These are phyloP conservation scores for Notarius quadriscutis DNA, from an alignment of 2,113 vertebrate species.

Conservation along the genomic window DNA sequence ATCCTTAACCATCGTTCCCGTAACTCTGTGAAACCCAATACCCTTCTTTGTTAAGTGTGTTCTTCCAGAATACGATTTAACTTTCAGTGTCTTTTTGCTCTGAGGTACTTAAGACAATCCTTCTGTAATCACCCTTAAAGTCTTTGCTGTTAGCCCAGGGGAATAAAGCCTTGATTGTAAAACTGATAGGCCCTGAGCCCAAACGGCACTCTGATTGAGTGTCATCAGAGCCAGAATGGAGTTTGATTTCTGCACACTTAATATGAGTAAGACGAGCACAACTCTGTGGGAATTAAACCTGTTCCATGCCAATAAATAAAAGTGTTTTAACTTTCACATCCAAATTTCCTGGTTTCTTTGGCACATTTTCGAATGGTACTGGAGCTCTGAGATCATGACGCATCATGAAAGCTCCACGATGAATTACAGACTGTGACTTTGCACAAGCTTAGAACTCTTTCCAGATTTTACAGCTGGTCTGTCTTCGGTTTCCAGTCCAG, in stretches of 20 bases:
- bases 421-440: slow-evolving; percentile 38
- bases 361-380: slow-evolving; percentile 30
- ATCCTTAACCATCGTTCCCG: slow-evolving; percentile 46
- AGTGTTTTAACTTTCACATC: slow-evolving; percentile 25
- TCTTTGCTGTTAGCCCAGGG: slow-evolving; percentile 38
- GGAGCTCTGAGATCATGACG: slow-evolving; percentile 40
- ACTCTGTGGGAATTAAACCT: slow-evolving; percentile 43
- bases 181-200: slow-evolving; percentile 57
- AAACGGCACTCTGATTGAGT: slow-evolving; percentile 55
- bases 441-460: slow-evolving; percentile 26
- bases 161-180: slow-evolving; percentile 61
- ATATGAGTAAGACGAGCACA: slow-evolving; percentile 49
- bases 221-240: slow-evolving; percentile 46
- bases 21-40: slow-evolving; percentile 42
- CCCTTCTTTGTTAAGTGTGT: slow-evolving; percentile 46
- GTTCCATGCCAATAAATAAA: slow-evolving; percentile 45
- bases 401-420: slow-evolving; percentile 28
- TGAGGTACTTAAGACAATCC: slow-evolving; percentile 52
- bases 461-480: slow-evolving; percentile 42
- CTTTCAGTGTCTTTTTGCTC: slow-evolving; percentile 47
- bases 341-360: slow-evolving; percentile 39
- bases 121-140: slow-evolving; percentile 50
- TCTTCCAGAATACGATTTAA: slow-evolving; percentile 52
- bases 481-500: slow-evolving; percentile 24
- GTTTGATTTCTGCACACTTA: slow-evolving; percentile 55